Percentiles rank a stretch among this genome's conserved stretches.
phyloP scores from a whole-genome alignment of 2,113 vertebrate species.

The Ammodytes marinus region DNA sequence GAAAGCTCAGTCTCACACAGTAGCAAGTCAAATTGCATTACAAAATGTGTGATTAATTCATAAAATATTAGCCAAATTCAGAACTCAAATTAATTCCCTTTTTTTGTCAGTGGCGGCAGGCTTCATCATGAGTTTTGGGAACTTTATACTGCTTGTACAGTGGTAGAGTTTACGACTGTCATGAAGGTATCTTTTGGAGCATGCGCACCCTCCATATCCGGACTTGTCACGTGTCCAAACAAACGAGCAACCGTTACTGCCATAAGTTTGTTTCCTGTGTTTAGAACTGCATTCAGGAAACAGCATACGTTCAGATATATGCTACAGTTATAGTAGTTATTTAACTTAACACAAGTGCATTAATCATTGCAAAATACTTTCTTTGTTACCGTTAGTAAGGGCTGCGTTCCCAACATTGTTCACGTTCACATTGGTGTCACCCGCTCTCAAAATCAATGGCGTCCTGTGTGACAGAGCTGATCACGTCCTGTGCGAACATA shows the following conservation, averaged over 20 bases:
- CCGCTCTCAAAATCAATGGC: constrained; percentile 66
- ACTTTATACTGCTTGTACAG: neutral
- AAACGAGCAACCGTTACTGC: constrained; percentile 28
- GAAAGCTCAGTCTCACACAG: neutral
- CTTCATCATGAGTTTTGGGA: neutral
- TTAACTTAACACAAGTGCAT: neutral
- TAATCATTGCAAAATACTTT: neutral
- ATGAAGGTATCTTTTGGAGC: constrained; percentile 35
- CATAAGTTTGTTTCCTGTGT: neutral
- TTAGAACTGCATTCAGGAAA: neutral
- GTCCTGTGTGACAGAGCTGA: constrained; percentile 48
- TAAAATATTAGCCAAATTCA: neutral
- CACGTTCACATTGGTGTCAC: neutral
- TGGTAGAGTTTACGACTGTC: neutral
- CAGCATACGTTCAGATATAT: neutral
- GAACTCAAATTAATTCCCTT: neutral
- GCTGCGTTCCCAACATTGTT: neutral
- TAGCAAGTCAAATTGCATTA: neutral
- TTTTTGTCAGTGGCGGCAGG: neutral
- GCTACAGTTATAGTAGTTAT: neutral
- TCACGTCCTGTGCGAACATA: constrained; percentile 61
- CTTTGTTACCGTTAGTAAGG: neutral
- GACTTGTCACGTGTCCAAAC: constrained; percentile 74
- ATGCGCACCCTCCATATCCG: constrained; percentile 64
- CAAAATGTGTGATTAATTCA: neutral